Evolutionary conservation across 2,113 vertebrate species (phyloP).

Genomic region (Opisthocomus hoazin): DNA sequence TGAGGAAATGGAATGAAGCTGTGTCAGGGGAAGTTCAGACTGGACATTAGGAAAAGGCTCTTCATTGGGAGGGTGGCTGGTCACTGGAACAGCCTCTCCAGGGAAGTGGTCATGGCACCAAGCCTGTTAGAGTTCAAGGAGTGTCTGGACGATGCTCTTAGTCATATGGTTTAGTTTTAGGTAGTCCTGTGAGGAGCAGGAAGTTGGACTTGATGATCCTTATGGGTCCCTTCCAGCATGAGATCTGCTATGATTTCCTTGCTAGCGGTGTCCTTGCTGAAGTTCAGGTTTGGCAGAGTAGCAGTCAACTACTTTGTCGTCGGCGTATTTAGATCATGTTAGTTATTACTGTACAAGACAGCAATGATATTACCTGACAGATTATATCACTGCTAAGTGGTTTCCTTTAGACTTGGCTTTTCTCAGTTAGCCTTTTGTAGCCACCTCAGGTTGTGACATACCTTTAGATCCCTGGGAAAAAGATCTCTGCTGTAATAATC

Average conservation of each 20-base stretch:
- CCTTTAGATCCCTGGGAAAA: background rate
- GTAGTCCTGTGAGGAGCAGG: background rate
- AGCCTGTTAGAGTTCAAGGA: background rate
- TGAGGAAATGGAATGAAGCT: background rate
- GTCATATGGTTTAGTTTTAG: background rate
- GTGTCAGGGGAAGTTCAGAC: background rate
- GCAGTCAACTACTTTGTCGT: background rate
- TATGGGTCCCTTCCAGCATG: background rate
- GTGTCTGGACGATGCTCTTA: rapidly evolving
- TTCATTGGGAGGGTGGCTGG: background rate
- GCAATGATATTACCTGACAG: background rate
- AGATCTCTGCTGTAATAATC: background rate
- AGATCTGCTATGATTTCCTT: background rate
- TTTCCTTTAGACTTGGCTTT: background rate
- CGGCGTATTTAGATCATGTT: background rate
- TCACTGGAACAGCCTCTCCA: background rate
- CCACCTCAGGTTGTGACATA: background rate
- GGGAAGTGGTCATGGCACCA: background rate
- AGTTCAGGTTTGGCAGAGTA: background rate
- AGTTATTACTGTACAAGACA: background rate
- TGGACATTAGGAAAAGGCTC: background rate
- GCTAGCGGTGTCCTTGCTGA: background rate
- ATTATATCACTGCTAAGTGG: background rate
- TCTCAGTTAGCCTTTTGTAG: background rate
- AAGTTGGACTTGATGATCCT: background rate